phyloP scores from a whole-genome alignment of 2,113 vertebrate genomes.

The Saccopteryx bilineata region DNA sequence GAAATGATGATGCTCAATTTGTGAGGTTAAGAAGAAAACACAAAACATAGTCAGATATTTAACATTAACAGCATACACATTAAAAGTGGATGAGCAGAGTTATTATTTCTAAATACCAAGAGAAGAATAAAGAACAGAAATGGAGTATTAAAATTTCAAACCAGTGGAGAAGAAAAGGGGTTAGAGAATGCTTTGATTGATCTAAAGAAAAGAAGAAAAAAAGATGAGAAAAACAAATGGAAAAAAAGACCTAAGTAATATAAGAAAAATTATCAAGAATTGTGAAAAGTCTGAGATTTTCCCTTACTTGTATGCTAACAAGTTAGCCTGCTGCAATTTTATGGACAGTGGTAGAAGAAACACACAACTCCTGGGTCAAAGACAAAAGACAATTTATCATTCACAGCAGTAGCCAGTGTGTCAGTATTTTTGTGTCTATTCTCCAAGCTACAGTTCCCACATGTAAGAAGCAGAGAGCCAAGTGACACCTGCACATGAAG shows the following conservation, averaged over 20 bases:
- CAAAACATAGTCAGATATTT: conserved; percentile 4
- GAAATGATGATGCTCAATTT: conserved; percentile 2
- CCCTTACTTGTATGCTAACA: background rate
- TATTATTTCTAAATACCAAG: background rate
- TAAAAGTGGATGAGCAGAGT: background rate
- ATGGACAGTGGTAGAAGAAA: background rate
- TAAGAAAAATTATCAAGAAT: background rate
- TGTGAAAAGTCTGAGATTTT: conserved; percentile 19
- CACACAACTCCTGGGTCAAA: conserved; percentile 8
- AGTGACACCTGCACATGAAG: background rate
- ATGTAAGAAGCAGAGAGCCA: background rate
- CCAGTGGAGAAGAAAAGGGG: background rate
- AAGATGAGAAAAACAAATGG: background rate
- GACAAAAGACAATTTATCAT: background rate
- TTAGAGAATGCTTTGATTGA: background rate
- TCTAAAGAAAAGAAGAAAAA: background rate
- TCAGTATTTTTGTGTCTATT: conserved; percentile 3
- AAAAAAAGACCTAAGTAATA: background rate
- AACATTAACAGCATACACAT: background rate
- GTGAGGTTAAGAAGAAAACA: background rate
- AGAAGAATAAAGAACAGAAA: background rate
- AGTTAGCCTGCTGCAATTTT: conserved; percentile 29
- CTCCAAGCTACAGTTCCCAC: background rate
- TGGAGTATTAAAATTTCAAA: background rate
- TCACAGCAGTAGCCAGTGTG: background rate